phyloP scores from a whole-genome alignment of 2,113 vertebrate species.

The Ictidomys tridecemlineatus region DNA sequence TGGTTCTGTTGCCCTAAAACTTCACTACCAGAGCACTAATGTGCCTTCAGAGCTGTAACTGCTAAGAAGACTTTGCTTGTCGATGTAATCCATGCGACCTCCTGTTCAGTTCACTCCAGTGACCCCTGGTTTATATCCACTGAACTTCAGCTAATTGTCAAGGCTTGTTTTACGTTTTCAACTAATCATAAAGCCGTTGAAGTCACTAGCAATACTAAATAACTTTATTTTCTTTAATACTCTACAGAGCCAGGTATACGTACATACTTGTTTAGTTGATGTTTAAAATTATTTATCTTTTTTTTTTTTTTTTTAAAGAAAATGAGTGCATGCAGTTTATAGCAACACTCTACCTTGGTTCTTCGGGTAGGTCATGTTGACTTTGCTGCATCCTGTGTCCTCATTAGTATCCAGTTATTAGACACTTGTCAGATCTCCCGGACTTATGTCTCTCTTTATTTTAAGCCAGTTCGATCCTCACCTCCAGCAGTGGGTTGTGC shows the following conservation, averaged over 20 bases:
- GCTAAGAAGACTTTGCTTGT: not conserved
- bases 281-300: constrained; percentile 30
- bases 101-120: not conserved
- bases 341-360: not conserved
- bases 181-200: constrained; percentile 9
- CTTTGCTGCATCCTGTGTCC: not conserved
- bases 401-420: not conserved
- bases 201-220: not conserved
- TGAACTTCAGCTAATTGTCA: not conserved
- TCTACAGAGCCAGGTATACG: not conserved
- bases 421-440: not conserved
- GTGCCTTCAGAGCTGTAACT: not conserved
- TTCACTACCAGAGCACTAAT: not conserved
- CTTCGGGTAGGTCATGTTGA: not conserved
- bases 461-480: not conserved
- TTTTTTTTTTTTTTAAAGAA: constrained; percentile 29
- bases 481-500: not conserved
- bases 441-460: constrained; percentile 18
- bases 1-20: not conserved
- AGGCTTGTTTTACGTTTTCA: constrained; percentile 33
- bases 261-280: constrained; percentile 8
- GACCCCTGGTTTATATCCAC: not conserved
- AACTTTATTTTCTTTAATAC: not conserved
- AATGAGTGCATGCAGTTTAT: not conserved
- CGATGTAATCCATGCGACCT: not conserved